A percentile compares a stretch with the other conserved stretches of the same genome.
Evolutionary conservation across 2,797 vertebrate species (phyloP).

Genomic region (Sciaenops ocellatus): DNA sequence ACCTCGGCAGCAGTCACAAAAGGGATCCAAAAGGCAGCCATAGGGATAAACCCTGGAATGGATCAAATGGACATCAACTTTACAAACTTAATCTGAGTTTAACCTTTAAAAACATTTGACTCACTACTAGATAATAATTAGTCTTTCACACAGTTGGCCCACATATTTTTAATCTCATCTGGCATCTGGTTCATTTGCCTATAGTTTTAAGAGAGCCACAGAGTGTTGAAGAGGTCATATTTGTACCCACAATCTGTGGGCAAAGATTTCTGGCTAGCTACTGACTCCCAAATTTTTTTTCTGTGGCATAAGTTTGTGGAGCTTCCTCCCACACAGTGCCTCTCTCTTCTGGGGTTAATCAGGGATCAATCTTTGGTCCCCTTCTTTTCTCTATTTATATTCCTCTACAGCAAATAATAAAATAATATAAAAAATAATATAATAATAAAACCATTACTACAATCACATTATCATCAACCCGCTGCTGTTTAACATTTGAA

Average conservation of each 20-base stretch:
- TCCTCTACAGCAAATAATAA: no score
- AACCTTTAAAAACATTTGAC: not conserved
- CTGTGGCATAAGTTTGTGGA: not conserved
- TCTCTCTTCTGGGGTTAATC: no score
- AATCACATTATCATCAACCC: not conserved
- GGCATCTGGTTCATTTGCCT: not conserved
- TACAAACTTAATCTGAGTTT: not conserved
- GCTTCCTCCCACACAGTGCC: not conserved
- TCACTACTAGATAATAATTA: not conserved
- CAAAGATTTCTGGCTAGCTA: not conserved
- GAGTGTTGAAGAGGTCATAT: no score
- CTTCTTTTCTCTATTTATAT: not conserved
- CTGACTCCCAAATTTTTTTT: not conserved
- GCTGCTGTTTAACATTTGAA: not conserved
- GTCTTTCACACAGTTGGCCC: not conserved
- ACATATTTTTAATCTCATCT: not conserved
- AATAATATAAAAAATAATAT: no score
- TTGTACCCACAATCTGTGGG: no score
- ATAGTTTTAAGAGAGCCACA: not conserved
- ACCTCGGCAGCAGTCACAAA: constrained; percentile 4
- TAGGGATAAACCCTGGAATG: constrained; percentile 7
- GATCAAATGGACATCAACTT: constrained; percentile 10
- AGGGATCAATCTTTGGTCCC: not conserved
- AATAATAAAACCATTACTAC: not conserved
- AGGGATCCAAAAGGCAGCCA: constrained; percentile 7